These are phyloP conservation scores for Heterodera filipjevi DNA, from an alignment of 2,888 invertebrate species.

Conservation along the genomic window DNA sequence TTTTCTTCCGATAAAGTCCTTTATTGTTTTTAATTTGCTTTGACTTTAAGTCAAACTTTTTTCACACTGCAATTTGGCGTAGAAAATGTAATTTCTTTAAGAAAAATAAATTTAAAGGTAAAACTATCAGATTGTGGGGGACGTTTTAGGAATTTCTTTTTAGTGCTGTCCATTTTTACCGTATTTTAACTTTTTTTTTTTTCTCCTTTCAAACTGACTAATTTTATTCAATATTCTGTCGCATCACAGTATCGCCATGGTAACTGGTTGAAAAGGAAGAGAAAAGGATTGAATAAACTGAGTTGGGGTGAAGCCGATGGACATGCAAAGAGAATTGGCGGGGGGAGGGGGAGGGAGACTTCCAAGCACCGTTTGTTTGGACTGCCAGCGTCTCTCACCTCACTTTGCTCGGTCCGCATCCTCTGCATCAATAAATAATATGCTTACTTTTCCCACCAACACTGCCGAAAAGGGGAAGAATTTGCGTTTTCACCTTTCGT, in stretches of 20 bases:
- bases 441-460: not conserved
- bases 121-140: not conserved
- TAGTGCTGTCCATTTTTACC: not conserved
- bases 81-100: no score
- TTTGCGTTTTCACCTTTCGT: not conserved
- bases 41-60: no score
- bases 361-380: not conserved
- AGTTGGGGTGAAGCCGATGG: conserved; percentile 5
- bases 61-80: no score
- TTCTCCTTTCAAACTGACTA: not conserved
- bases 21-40: not conserved
- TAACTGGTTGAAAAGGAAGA: not conserved
- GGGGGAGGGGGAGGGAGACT: not conserved
- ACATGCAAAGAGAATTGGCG: not conserved
- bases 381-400: not conserved
- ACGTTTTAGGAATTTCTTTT: no score
- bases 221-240: conserved; percentile 6
- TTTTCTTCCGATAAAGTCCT: conserved; percentile 2
- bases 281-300: not conserved
- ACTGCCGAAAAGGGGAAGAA: not conserved
- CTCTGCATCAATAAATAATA: conserved; percentile 2
- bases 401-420: not conserved
- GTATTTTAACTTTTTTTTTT: not conserved
- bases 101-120: no score
- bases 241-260: not conserved